A percentile compares a stretch with the other conserved stretches of the same genome.
Conservation (phyloP, 2,797 vertebrate species). For the Anguilla obscura region DNA sequence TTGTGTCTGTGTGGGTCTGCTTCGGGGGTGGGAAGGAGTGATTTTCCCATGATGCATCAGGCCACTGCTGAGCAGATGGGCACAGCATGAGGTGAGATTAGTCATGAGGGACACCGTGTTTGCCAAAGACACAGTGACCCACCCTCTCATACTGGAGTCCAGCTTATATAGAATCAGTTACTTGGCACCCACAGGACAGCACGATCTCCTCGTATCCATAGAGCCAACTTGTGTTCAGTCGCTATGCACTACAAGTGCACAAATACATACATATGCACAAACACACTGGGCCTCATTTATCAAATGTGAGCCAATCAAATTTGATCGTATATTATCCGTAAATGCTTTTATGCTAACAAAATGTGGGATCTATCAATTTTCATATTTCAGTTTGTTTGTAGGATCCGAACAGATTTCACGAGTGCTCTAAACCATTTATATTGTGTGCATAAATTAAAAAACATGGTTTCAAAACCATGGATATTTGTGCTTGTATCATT, state of each 20-base stretch:
- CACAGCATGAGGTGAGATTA: conserved; percentile 36
- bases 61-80: conserved; percentile 33
- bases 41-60: conserved; percentile 26
- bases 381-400: too few relatives aligned
- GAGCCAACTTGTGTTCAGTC: conserved; percentile 19
- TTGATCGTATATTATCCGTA: too few relatives aligned
- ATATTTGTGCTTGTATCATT: too few relatives aligned
- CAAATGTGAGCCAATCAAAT: too few relatives aligned
- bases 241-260: not conserved
- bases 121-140: conserved; percentile 32
- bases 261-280: not conserved
- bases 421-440: too few relatives aligned
- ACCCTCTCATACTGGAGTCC: conserved; percentile 19
- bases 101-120: conserved; percentile 39
- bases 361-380: too few relatives aligned
- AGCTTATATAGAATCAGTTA: conserved; percentile 25
- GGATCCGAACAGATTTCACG: too few relatives aligned
- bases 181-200: conserved; percentile 2
- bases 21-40: not conserved
- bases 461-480: too few relatives aligned
- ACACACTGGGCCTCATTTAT: not conserved
- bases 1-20: not conserved
- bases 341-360: too few relatives aligned
- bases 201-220: not conserved
- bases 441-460: too few relatives aligned